Evolutionary conservation across 2,797 vertebrate genomes (phyloP), one percentile per base, ranked within the genome.

Genomic region (Danio choprae): DNA sequence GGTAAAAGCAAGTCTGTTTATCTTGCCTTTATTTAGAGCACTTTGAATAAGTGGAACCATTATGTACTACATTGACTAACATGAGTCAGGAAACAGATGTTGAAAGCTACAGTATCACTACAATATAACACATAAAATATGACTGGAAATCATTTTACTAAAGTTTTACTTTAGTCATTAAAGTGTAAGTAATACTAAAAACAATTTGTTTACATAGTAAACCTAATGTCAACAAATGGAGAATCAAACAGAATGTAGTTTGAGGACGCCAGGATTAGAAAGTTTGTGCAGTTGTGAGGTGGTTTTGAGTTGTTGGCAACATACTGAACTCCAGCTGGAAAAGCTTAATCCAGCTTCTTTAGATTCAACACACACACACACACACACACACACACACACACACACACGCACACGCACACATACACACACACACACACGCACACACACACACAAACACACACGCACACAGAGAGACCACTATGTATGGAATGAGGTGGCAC

Each of bases 401-500:
- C 59, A 56, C 40, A 55, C 60, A 55, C 15, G 69, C 18, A 53
- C 29, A 59, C 82, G 83, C 63, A 71, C 62, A 62, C 40, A 62
- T 67, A 56, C 80, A 70, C 70, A 79, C 63, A 81, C 64, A 79
- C 50, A 48, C 74, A 67, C 16, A 74, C 77, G 81, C 59, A 76
- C 51, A 75, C 78, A 79, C 64, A 77, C 81, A 79, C 76, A 71
- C 53, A 64, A 62, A 80, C 63, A 70, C 56, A 77, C 53, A 69
- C 71, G 80, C 70, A 78, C 53, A 75, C 58, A 78, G 43, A 74
- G 60, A 76, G 75, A 75, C 3, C n/a, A 40, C 79, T 84, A 84
- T 84, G 85, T 85, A 41, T 79, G 81, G 84, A 88, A 87, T 86
- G 79, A 83, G 75, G 67, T 82, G 74, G 79, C 77, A 68, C n/a